These are phyloP conservation scores for Calliphora vomitoria DNA, from an alignment of 2,888 invertebrate species.

Conservation along the genomic window DNA sequence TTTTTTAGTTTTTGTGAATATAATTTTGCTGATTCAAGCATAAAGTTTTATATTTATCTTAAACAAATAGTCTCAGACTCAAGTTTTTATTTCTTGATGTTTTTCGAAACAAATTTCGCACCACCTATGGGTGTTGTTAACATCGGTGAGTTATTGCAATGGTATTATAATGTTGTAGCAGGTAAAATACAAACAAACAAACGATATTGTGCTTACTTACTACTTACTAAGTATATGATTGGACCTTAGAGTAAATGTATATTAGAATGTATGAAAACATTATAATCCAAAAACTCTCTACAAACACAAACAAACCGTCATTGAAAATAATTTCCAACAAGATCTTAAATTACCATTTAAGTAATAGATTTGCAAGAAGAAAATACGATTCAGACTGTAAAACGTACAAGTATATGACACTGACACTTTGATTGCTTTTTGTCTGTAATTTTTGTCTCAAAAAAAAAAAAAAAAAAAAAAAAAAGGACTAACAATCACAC, in stretches of 20 bases:
- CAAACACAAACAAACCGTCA: not conserved
- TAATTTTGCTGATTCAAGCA: slow-evolving; percentile 29
- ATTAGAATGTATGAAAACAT: not conserved
- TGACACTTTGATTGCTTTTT: slow-evolving; percentile 63
- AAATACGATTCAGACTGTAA: not conserved
- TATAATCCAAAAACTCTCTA: not conserved
- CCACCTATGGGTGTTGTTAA: slow-evolving; percentile 23
- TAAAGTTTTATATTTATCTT: slow-evolving; percentile 52
- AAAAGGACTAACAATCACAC: not conserved
- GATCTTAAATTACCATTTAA: not conserved
- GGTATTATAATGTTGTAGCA: not conserved
- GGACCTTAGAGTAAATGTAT: not conserved
- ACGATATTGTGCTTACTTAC: slow-evolving; percentile 11
- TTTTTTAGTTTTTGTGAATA: not conserved
- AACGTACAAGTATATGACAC: slow-evolving; percentile 31
- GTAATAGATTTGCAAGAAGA: slow-evolving; percentile 13
- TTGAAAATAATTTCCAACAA: not conserved
- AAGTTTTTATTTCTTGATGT: not conserved
- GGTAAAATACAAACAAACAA: not conserved
- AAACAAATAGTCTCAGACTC: slow-evolving; percentile 18
- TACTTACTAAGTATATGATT: not conserved
- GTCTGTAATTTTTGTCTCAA: slow-evolving; percentile 25
- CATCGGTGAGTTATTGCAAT: not conserved
- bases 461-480: slow-evolving; percentile 14
- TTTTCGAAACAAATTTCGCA: not conserved